These are phyloP conservation scores for Pseudochirops cupreus DNA, from an alignment of 2,797 vertebrate genomes.

Conservation along the genomic window DNA sequence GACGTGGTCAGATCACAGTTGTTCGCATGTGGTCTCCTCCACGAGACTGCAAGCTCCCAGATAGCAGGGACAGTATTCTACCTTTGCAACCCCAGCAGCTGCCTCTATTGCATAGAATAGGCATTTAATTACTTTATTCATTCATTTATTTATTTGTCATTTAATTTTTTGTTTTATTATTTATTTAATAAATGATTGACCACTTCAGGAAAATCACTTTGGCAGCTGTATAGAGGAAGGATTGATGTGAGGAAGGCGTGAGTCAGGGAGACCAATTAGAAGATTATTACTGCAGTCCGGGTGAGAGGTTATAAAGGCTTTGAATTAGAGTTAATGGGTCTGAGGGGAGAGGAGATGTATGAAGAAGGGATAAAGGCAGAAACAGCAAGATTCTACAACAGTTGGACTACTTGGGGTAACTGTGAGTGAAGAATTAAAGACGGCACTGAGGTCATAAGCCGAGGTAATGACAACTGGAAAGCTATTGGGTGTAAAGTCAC, in stretches of 20 bases:
- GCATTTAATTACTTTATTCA: not conserved
- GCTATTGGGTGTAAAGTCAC: not conserved
- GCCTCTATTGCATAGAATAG: not conserved
- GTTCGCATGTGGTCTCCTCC: not conserved
- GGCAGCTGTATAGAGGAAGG: not conserved
- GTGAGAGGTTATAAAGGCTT: not conserved
- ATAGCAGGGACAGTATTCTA: not conserved
- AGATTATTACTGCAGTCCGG: not conserved
- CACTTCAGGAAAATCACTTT: not conserved
- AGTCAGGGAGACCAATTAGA: not conserved
- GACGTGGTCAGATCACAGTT: not conserved
- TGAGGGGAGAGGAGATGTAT: not conserved
- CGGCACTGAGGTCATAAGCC: not conserved
- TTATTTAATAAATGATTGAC: not conserved
- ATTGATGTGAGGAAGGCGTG: not conserved
- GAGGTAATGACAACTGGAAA: not conserved
- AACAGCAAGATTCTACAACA: not conserved
- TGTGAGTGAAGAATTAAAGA: not conserved
- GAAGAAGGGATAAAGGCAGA: not conserved
- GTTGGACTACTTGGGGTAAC: not conserved
- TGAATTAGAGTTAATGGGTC: not conserved
- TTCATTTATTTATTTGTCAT: no score
- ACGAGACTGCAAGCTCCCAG: not conserved
- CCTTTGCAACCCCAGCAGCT: not conserved
- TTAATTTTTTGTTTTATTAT: not conserved